phyloP scores from a whole-genome alignment of 2,888 invertebrate genomes.

The Crocallis elinguaria region DNA sequence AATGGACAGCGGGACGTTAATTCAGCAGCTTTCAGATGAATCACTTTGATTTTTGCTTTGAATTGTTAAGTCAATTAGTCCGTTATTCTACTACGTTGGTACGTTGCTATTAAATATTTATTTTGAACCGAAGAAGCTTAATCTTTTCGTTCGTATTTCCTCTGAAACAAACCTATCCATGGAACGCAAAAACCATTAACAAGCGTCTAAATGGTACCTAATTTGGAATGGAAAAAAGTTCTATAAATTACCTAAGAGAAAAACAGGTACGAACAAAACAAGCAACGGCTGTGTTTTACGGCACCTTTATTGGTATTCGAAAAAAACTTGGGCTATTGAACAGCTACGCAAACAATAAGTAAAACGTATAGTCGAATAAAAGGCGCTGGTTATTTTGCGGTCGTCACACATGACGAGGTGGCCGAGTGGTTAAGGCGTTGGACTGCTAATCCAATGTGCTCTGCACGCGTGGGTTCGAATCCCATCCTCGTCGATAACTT shows the following conservation, averaged over 20 bases:
- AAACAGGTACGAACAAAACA: constrained; percentile 29
- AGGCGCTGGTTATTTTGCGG: constrained; percentile 22
- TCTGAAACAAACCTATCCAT: neutral
- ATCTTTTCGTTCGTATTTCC: neutral
- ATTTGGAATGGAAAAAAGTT: constrained; percentile 43
- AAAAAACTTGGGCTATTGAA: constrained; percentile 38
- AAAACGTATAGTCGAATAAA: neutral
- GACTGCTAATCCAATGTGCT: constrained; percentile 94
- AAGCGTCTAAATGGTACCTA: constrained; percentile 29
- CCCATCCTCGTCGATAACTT: constrained; percentile 88
- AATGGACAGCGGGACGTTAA: neutral
- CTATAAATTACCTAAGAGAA: constrained; percentile 36
- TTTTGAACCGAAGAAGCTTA: neutral
- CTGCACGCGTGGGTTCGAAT: constrained; percentile 94
- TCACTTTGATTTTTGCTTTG: neutral
- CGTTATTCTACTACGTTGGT: neutral
- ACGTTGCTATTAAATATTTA: no score
- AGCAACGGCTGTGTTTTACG: constrained; percentile 46
- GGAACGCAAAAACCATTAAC: constrained; percentile 23
- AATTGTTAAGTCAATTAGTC: neutral
- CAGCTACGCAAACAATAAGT: constrained; percentile 33
- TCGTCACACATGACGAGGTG: constrained; percentile 70
- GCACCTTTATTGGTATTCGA: constrained; percentile 41
- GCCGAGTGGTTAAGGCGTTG: constrained; percentile 86
- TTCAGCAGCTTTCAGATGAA: constrained; percentile 9